A percentile compares a stretch with the other conserved stretches of the same genome.
phyloP scores from a whole-genome alignment of 2,888 invertebrate species.

The Pachycephus smyrnensis region DNA sequence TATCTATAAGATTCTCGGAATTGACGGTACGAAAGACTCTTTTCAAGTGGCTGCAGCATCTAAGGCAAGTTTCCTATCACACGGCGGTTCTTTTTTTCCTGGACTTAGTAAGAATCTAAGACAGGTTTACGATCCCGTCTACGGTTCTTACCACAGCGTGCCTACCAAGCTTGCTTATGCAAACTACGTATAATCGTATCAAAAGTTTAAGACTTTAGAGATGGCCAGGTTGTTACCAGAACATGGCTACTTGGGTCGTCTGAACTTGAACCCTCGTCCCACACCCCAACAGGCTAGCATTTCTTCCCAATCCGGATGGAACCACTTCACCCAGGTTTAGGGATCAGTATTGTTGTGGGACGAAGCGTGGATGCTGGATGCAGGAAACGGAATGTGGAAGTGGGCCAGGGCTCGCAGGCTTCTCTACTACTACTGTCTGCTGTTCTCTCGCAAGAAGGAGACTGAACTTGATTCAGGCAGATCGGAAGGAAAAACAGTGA shows the following conservation, averaged over 20 bases:
- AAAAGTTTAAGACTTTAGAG: slow-evolving; percentile 4
- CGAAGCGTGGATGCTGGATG: background rate
- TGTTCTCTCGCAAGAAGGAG: background rate
- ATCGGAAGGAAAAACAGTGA: background rate
- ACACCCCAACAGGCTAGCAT: background rate
- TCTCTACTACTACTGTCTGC: background rate
- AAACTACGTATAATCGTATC: slow-evolving; percentile 30
- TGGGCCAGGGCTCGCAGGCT: slow-evolving; percentile 35
- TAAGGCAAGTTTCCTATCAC: slow-evolving; percentile 44
- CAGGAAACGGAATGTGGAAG: slow-evolving; percentile 20
- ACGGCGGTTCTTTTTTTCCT: slow-evolving; percentile 37
- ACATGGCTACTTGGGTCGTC: background rate
- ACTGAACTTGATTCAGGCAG: background rate
- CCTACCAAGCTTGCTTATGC: slow-evolving; percentile 30
- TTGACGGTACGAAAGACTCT: slow-evolving; percentile 17
- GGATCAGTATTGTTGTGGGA: background rate
- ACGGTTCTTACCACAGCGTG: slow-evolving; percentile 25
- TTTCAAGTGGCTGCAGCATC: slow-evolving; percentile 18
- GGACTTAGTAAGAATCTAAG: slow-evolving; percentile 46
- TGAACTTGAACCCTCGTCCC: background rate
- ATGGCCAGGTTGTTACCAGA: background rate
- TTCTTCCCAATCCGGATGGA: background rate
- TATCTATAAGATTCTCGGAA: slow-evolving; percentile 26
- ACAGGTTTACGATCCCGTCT: slow-evolving; percentile 49
- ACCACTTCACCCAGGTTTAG: background rate